Evolutionary conservation across 2,888 invertebrate genomes (phyloP), one percentile per base, ranked within the genome.

Genomic region (Apoda limacodes): DNA sequence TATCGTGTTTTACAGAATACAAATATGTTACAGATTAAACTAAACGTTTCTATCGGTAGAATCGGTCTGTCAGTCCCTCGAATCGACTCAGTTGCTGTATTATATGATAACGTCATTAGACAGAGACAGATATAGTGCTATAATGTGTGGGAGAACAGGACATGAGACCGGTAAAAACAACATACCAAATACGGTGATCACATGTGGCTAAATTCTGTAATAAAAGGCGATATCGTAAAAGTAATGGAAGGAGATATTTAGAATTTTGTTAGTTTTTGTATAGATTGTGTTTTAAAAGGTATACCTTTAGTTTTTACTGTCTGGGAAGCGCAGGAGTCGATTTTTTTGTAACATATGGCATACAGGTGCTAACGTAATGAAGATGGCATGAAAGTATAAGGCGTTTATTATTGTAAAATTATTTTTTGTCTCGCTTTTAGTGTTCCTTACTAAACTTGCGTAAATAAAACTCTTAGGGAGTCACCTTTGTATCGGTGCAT

Each of bases 161-260:
- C 46, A 27, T 47, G 10, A 5, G 37, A 41, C 44, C 46, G 48
- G 61, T 61, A 69, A 72, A 67, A 68, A 68, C 76, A 64, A 72
- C 56, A 65, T 75, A 44, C 78, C 78, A 66, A 68, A 78, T 80
- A 76, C 60, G 76, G 72, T 39, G 54, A 42, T 74, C 78, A 76
- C 61, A 76, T 80, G 76, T 70, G 62, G 50, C 66, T 64, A 76
- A 76, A 76, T 68, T 69, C 64, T 51, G 55, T 53, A 46, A 61
- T 71, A 70, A 57, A 48, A 47, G 49, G 48, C 44, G 51, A 58
- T 55, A 42, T 49, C 40, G 37, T 38, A 48, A 43, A 51, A 47
- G 46, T 66, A 65, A 52, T 40, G 46, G 34, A 39, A 25, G 13
- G 17, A 22, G 22, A 28, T 22, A 27, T 13, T 22, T 33, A 24